Evolutionary conservation across 2,797 vertebrate species (phyloP).

Genomic region (Poeciliopsis gracilis): DNA sequence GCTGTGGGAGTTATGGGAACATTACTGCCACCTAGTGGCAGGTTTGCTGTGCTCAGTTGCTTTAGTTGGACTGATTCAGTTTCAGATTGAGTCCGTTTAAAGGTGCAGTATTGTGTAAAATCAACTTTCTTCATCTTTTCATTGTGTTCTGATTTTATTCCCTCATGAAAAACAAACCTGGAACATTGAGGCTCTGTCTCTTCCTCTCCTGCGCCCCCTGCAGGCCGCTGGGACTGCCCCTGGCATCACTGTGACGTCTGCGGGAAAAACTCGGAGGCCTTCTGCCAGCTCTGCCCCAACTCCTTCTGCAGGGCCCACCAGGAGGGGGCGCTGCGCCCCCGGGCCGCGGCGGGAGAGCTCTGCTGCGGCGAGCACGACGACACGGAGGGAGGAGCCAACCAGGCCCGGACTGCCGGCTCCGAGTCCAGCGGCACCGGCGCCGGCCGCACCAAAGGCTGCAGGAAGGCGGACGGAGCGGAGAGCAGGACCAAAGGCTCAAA

Average conservation of each 20-base stretch:
- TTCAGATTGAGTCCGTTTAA: neutral
- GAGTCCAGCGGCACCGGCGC: conserved; percentile 9
- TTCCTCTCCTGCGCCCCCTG: neutral
- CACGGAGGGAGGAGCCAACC: conserved; percentile 48
- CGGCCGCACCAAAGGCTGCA: conserved; percentile 64
- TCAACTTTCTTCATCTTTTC: too few relatives aligned
- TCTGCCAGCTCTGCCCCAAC: conserved; percentile 97
- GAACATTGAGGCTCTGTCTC: neutral
- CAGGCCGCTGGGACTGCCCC: conserved; percentile 98
- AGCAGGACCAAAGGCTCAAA: conserved; percentile 66
- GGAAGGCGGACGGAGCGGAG: conserved; percentile 56
- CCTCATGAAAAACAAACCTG: too few relatives aligned
- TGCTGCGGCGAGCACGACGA: conserved; percentile 93
- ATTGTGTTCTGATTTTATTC: too few relatives aligned
- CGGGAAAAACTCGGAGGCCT: conserved; percentile 90
- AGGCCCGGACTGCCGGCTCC: conserved; percentile 14
- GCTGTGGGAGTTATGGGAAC: neutral
- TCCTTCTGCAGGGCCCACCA: conserved; percentile 96
- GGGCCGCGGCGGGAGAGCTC: conserved; percentile 80
- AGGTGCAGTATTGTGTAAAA: neutral
- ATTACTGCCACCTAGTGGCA: neutral
- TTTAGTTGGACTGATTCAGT: neutral
- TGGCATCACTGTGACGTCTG: conserved; percentile 99
- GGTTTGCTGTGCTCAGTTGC: neutral
- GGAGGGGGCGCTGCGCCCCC: conserved; percentile 84